Evolutionary conservation across 2,888 invertebrate genomes (phyloP).

Genomic region (Dermolepida albohirtum): DNA sequence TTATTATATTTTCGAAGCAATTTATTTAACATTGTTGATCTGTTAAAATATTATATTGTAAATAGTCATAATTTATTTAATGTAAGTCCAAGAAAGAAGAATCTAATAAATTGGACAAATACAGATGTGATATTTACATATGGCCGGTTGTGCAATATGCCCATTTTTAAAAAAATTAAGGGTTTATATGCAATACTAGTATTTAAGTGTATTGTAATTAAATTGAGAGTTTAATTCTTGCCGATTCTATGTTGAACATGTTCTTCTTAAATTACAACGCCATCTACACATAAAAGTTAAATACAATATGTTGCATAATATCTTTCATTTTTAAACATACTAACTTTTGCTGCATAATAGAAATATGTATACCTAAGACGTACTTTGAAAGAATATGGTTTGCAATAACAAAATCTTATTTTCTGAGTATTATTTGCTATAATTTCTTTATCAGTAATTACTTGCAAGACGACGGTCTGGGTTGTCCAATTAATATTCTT

Average conservation of each 20-base stretch:
- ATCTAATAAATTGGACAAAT: conserved; percentile 34
- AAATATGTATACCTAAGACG: too few species aligned
- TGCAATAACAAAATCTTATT: too few species aligned
- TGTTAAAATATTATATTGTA: too few species aligned
- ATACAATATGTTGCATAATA: too few species aligned
- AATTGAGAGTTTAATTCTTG: conserved; percentile 40
- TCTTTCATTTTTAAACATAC: background rate
- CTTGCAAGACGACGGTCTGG: too few species aligned
- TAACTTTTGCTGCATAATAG: too few species aligned
- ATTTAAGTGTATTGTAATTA: conserved; percentile 43
- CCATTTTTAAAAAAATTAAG: conserved; percentile 37
- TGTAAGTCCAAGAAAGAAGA: conserved; percentile 5
- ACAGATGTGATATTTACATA: conserved; percentile 58
- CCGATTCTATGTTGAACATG: conserved; percentile 43
- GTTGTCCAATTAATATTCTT: too few species aligned
- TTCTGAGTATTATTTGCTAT: too few species aligned
- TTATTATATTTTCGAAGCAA: background rate
- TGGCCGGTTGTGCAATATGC: conserved; percentile 63
- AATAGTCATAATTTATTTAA: too few species aligned
- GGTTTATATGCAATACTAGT: conserved; percentile 51
- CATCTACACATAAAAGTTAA: too few species aligned
- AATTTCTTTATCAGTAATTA: too few species aligned
- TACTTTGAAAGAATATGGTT: too few species aligned
- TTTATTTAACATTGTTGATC: background rate
- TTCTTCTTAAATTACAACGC: conserved; percentile 45